Evolutionary conservation across 64 coral and sea anemone genomes (phyloP), one percentile per base, ranked within the genome.

Genomic region (Stichodactyla helianthus): DNA sequence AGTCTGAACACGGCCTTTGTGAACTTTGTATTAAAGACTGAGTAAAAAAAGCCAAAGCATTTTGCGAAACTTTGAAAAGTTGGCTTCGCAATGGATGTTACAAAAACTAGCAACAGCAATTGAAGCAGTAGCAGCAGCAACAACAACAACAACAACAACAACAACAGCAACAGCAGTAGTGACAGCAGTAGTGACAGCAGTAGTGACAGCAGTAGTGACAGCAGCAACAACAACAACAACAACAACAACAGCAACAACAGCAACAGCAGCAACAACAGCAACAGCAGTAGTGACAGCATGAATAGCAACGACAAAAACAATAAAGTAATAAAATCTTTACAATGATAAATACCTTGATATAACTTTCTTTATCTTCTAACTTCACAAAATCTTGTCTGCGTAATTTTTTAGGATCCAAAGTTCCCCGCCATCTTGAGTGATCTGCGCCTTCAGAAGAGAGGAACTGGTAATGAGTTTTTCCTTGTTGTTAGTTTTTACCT

Each of bases 391-490:
- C 19, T 20, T 22, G 17, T 5, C 8, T 57, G 7, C 18, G 64
- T 55, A 16, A 20, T 60, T 55, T 14, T 9, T 1, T 12, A 92
- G 91, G 79, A 92, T 71, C 86, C 91, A 79, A 83, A 79, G 13
- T 92, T 92, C 63, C 86, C 84, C 15, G 91, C 86, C 5, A 68
- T 82, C 28, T 54, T 92, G 64, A 88, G 86, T 53, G 77, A 79
- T n/a, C 50, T 92, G 19, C 59, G 91, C 28, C 44, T 92, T 54
- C 91, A 92, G 55, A 92, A 88, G 55, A 59, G 86, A 18, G 55
- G 61, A 16, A 62, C 86, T 59, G 91, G 91, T 92, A 83, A 12
- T 58, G 13, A 57, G 8, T 11, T 58, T 11, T 44, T 44, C 1
- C 35, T 44, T 35, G 31, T 2, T 44, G 35, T 44, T 44, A 44